phyloP scores from a whole-genome alignment of 2,888 invertebrate species.

The Ochropleura leucogaster region DNA sequence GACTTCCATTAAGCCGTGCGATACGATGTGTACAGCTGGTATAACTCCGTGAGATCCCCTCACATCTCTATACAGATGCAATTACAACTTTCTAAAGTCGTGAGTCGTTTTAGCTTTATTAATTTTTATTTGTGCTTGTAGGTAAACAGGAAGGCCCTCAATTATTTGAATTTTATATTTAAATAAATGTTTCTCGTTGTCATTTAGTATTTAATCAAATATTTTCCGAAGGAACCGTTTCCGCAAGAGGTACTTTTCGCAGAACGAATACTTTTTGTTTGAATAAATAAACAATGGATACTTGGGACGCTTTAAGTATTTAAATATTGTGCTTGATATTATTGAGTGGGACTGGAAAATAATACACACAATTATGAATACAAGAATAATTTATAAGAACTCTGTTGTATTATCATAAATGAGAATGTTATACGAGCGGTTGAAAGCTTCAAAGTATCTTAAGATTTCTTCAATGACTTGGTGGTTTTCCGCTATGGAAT shows the following conservation, averaged over 20 bases:
- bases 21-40: not conserved
- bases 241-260: not conserved
- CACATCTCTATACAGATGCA: not conserved
- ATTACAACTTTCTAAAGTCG: not conserved
- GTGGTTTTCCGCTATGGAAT: too few species aligned
- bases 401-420: not conserved
- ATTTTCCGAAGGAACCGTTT: too few species aligned
- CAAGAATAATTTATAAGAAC: conserved; percentile 10
- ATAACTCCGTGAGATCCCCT: not conserved
- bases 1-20: not conserved
- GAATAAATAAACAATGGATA: conserved; percentile 4
- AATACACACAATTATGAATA: too few species aligned
- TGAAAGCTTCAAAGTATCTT: too few species aligned
- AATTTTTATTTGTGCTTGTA: too few species aligned
- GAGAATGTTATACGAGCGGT: too few species aligned
- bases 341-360: not conserved
- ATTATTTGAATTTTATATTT: not conserved
- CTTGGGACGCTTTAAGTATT: conserved; percentile 5
- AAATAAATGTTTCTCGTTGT: not conserved
- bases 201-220: not conserved
- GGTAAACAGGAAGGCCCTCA: not conserved
- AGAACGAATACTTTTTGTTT: not conserved
- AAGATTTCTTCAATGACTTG: too few species aligned
- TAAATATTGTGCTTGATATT: not conserved
- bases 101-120: too few species aligned